Base-by-base conservation (phyloP, 2,113 vertebrate genomes). In the Macroglossus sobrinus region DNA sequence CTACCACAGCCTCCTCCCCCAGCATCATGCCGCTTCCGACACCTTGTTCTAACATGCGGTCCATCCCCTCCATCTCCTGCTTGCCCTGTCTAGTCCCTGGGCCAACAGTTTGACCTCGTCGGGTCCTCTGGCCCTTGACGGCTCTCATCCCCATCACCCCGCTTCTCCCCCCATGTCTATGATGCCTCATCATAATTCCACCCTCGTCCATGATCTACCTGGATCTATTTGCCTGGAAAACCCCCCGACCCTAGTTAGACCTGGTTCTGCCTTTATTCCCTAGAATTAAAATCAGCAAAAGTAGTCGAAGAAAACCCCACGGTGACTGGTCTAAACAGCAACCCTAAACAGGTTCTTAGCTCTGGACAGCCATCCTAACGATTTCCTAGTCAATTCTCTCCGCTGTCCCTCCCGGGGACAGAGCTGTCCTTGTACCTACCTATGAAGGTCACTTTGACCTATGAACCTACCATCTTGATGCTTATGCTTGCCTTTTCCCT, bases 111-210 rank as follows among this genome's bases (percentile, higher is more conserved):
- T 7, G 7, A 33, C 22, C n/a, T 69, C 43, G 2, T 2, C 5
- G 8, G 61, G 55, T n/a, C 22, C 66, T 9, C 64, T 10, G 28
- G 8, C 28, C 68, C 79, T 21, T 13, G 19, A 6, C 33, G 1
- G 16, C 19, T 22, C 12, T n/a, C 26, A 63, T 1, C 16, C 79
- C 68, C 55, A 1, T 12, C 19, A 13, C 26, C 7, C 30, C 0
- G 0, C 5, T 13, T 26, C 90, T 43, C 19, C 1, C 1, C 90
- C 45, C 43, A 55, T 14, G 76, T 30, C 63, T 33, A 11, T 11
- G 26, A 38, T 4, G 43, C 14, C 4, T 30, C 30, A 0, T 35
- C 1, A 0, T 30, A 0, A 0, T n/a, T 19, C 3, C 3, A 43
- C 2, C 9, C 53, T 61, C 2, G 15, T 50, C 84, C 43, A n/a